phyloP scores from a whole-genome alignment of 2,797 vertebrate genomes.

The Squalus acanthias region DNA sequence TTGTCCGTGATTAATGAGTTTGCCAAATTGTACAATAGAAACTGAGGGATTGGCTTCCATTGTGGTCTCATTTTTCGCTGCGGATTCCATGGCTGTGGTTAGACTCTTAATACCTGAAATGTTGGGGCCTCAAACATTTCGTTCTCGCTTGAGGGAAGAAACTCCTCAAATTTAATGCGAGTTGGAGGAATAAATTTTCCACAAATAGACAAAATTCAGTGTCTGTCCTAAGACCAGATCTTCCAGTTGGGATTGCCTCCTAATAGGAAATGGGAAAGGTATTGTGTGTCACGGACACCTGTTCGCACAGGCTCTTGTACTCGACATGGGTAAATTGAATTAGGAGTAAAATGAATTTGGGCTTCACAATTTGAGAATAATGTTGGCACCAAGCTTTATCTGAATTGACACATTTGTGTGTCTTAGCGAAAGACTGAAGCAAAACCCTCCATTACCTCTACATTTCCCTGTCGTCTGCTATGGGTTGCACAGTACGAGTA shows the following conservation, averaged over 20 bases:
- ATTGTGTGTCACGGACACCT: background rate
- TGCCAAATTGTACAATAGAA: background rate
- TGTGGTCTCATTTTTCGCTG: background rate
- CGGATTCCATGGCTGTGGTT: background rate
- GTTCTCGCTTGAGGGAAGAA: background rate
- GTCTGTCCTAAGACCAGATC: no score
- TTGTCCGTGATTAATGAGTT: background rate
- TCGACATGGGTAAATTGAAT: background rate
- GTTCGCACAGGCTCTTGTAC: background rate
- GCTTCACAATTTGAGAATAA: background rate
- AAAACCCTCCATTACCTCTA: background rate
- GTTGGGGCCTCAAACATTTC: background rate
- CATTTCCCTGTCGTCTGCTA: no score
- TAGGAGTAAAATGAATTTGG: background rate
- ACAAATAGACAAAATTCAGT: background rate
- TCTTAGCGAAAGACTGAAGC: background rate
- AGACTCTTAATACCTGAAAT: no score
- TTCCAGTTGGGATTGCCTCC: background rate
- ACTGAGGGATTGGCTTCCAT: background rate
- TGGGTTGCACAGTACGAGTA: background rate
- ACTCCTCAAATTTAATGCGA: background rate
- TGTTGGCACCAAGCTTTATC: background rate
- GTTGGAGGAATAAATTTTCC: background rate
- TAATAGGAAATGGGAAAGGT: background rate
- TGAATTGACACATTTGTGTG: background rate